These are phyloP conservation scores for Agrochola lychnidis DNA, from an alignment of 2,888 invertebrate species.

Conservation along the genomic window DNA sequence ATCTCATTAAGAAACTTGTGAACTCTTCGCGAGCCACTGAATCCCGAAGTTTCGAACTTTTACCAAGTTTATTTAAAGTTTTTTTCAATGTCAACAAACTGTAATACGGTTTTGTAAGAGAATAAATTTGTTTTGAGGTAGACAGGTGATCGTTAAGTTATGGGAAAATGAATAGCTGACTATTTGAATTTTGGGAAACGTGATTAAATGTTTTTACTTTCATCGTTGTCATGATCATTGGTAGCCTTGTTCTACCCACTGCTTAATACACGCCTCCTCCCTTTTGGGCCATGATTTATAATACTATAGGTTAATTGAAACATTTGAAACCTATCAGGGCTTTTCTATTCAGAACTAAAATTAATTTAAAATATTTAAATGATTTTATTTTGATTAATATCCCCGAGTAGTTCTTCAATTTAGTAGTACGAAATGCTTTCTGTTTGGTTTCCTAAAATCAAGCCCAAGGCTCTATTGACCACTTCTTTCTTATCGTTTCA, in stretches of 20 bases:
- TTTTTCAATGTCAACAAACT: constrained; percentile 74
- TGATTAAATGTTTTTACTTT: too few species aligned
- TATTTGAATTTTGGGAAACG: background rate
- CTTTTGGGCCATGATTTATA: too few species aligned
- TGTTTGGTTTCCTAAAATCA: background rate
- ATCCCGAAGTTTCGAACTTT: constrained; percentile 63
- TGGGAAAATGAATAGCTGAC: background rate
- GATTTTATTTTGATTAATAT: background rate
- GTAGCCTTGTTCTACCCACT: too few species aligned
- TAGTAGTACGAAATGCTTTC: background rate
- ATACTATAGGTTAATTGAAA: background rate
- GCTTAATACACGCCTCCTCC: too few species aligned
- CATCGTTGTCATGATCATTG: too few species aligned
- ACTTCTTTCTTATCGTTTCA: background rate
- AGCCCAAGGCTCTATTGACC: too few species aligned
- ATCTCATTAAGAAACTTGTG: constrained; percentile 55
- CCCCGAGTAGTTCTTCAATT: background rate
- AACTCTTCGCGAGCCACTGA: constrained; percentile 33
- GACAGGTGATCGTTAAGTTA: constrained; percentile 18
- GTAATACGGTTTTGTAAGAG: constrained; percentile 40
- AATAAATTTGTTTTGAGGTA: constrained; percentile 47
- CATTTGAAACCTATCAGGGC: background rate
- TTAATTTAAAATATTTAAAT: background rate
- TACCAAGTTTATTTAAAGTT: constrained; percentile 62
- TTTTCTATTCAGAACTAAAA: background rate